Evolutionary conservation across 2,888 invertebrate species (phyloP).

Genomic region (Liopterus haemorrhoidalis): DNA sequence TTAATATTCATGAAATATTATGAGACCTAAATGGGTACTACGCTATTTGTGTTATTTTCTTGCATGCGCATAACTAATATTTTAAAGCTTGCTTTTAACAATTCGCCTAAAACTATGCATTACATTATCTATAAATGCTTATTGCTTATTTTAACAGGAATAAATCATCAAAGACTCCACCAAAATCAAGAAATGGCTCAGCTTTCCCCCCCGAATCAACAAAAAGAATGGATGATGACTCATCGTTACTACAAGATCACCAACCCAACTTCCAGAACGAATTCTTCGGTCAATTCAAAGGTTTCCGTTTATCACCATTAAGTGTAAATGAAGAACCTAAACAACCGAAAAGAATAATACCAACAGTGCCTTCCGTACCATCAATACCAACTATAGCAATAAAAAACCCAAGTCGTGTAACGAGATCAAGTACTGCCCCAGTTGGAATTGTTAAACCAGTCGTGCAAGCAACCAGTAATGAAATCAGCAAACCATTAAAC

Average conservation of each 20-base stretch:
- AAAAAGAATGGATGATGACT: slow-evolving; percentile 63
- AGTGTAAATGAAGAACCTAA: slow-evolving; percentile 45
- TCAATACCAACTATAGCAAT: slow-evolving; percentile 30
- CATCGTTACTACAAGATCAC: slow-evolving; percentile 52
- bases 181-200: slow-evolving; percentile 43
- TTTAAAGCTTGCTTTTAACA: not conserved
- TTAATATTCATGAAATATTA: too few relatives aligned
- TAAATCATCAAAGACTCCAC: slow-evolving; percentile 42
- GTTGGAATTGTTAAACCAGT: slow-evolving; percentile 31
- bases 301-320: slow-evolving; percentile 70
- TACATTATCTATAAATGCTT: slow-evolving; percentile 11
- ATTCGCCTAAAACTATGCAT: not conserved
- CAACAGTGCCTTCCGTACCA: slow-evolving; percentile 29
- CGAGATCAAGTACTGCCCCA: slow-evolving; percentile 30
- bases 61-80: too few relatives aligned
- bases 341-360: slow-evolving; percentile 25
- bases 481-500: slow-evolving; percentile 41
- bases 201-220: slow-evolving; percentile 43
- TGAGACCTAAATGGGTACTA: too few relatives aligned
- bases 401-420: slow-evolving; percentile 39
- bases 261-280: slow-evolving; percentile 45
- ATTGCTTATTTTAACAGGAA: slow-evolving; percentile 35
- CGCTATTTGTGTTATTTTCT: too few relatives aligned
- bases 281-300: slow-evolving; percentile 82
- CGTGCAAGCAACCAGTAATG: slow-evolving; percentile 33